A percentile compares a stretch with the other conserved stretches of the same genome.
Conservation (phyloP, 1,140 invertebrate genomes). For the Pseudomyrmex concolor region DNA sequence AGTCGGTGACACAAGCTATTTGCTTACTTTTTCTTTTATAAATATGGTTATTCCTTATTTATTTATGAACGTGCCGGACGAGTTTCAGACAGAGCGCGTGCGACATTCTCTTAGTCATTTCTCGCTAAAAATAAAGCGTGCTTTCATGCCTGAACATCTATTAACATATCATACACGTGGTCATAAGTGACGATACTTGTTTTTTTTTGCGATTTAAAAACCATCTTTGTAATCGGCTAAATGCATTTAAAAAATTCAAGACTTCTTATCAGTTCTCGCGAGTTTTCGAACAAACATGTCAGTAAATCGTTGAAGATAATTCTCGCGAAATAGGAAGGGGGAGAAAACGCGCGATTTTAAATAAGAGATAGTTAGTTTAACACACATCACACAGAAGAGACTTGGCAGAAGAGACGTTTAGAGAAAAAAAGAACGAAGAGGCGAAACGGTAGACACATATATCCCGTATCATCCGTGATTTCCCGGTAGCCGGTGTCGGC, state of each 20-base stretch:
- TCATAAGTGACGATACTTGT: too few relatives aligned
- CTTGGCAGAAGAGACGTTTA: background rate
- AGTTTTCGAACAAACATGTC: too few relatives aligned
- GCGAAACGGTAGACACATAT: background rate
- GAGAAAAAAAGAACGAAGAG: conserved; percentile 7
- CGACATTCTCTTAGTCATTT: conserved; percentile 30
- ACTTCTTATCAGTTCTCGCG: too few relatives aligned
- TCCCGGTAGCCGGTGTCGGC: conserved; percentile 79
- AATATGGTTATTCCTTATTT: too few relatives aligned
- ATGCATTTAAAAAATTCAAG: too few relatives aligned
- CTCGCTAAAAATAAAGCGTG: conserved; percentile 29
- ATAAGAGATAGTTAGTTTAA: too few relatives aligned
- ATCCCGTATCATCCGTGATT: conserved; percentile 76
- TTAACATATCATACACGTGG: too few relatives aligned
- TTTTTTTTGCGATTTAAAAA: too few relatives aligned
- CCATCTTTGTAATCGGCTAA: too few relatives aligned
- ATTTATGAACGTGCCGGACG: conserved; percentile 20
- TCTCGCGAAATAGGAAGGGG: too few relatives aligned
- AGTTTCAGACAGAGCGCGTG: conserved; percentile 14
- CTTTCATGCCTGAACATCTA: background rate
- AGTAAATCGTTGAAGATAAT: too few relatives aligned
- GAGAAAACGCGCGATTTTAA: too few relatives aligned
- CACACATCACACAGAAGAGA: background rate
- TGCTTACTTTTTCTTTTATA: conserved; percentile 14
- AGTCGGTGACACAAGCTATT: conserved; percentile 1